A percentile compares a stretch with the other conserved stretches of the same genome.
phyloP scores from a whole-genome alignment of 2,888 invertebrate genomes.

The Periphyllus acericola region DNA sequence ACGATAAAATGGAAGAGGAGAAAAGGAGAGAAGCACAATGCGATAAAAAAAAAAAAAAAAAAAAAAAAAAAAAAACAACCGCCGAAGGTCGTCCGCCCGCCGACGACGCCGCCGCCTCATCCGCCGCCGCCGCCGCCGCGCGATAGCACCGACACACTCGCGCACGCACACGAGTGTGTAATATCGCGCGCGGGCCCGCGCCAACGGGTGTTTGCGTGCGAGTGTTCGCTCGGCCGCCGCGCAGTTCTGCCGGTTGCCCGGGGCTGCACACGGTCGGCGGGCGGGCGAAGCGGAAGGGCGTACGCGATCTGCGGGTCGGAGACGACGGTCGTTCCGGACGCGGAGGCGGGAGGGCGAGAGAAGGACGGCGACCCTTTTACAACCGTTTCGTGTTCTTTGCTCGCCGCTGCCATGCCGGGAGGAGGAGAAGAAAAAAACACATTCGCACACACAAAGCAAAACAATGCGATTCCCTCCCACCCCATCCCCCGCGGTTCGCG shows the following conservation, averaged over 20 bases:
- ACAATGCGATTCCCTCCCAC: slow-evolving; percentile 1
- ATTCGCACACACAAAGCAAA: neutral
- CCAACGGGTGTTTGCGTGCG: neutral
- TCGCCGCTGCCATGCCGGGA: neutral
- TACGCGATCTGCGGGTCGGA: neutral
- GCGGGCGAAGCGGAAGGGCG: neutral
- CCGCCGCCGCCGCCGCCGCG: neutral
- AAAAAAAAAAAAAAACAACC: slow-evolving; percentile 13
- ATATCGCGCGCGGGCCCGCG: neutral
- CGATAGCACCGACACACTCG: neutral
- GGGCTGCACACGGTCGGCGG: no score
- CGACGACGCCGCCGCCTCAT: neutral
- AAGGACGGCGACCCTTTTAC: slow-evolving; percentile 19
- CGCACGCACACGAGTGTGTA: neutral
- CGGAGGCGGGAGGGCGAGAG: neutral
- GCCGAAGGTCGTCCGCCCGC: slow-evolving; percentile 22
- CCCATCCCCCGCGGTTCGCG: neutral
- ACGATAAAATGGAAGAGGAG: slow-evolving; percentile 15
- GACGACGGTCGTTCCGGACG: neutral
- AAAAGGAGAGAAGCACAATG: no score
- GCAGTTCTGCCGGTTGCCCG: neutral
- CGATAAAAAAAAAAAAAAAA: neutral
- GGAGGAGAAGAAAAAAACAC: no score
- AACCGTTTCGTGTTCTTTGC: neutral
- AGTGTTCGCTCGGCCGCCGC: neutral